Evolutionary conservation across 2,113 vertebrate genomes (phyloP), one percentile per base, ranked within the genome.

Genomic region (Patagioenas fasciata): DNA sequence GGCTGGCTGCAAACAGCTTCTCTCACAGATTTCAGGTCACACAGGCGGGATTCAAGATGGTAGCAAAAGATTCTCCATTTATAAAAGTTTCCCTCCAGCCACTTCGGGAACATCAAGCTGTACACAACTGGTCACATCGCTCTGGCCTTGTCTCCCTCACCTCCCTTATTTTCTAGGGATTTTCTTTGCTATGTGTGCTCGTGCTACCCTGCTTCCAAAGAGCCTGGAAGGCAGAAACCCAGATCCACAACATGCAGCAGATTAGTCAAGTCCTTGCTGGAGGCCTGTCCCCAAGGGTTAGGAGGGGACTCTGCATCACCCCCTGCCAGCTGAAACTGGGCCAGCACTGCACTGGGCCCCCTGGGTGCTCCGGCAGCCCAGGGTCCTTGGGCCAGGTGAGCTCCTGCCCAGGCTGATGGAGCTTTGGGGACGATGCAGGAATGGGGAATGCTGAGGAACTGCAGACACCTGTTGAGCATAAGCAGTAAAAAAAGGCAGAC

Each of bases 291-390:
- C 58, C 11, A 31, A 1, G 64, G 18, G 4, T 34, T 73, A 53
- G n/a, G 67, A 66, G n/a, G 31, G 14, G 23, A 44, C 44, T 20
- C 50, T 65, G 21, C 13, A 36, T 25, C 32, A 32, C 7, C 9
- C 7, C 21, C 0, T 1, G 53, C 29, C 11, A 72, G 57, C 36
- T 1, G 1, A 24, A 71, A 40, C 36, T 42, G 29, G 50, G 56
- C 42, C 86, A 80, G 65, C 8, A 38, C 11, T 15, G 51, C 2
- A 4, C 40, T 0, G 0, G 29, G 62, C 42, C 21, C 70, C 23
- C 56, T 66, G 32, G 20, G 28, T 67, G n/a, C 66, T 92, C 51
- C 2, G 2, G 47, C 65, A 82, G 57, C 67, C 5, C 57, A 38
- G n/a, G 23, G 9, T 67, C 67, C 29, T 56, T 1, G 0, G 2